phyloP scores from a whole-genome alignment of 2,113 vertebrate genomes.

The Oryzias curvinotus region DNA sequence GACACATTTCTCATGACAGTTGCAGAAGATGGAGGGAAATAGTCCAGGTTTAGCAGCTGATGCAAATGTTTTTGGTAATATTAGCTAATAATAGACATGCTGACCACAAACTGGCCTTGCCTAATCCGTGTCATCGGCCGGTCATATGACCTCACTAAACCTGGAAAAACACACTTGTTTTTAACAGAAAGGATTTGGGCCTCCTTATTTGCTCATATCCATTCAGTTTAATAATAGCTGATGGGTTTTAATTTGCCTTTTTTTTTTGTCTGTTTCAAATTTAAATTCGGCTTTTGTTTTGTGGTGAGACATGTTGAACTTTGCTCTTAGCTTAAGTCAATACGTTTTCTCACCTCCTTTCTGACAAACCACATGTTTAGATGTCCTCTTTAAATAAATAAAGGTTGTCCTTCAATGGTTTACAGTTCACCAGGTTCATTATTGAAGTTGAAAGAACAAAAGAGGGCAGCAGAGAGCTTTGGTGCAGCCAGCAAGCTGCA shows the following conservation, averaged over 20 bases:
- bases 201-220: not conserved
- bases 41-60: slow-evolving; percentile 35
- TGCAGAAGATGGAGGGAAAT: slow-evolving; percentile 18
- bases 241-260: too few relatives aligned
- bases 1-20: slow-evolving; percentile 25
- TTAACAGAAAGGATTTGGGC: too few relatives aligned
- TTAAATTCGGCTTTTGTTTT: too few relatives aligned
- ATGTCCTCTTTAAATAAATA: not conserved
- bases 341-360: too few relatives aligned
- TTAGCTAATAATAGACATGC: slow-evolving; percentile 31
- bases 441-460: slow-evolving; percentile 26
- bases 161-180: not conserved
- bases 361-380: too few relatives aligned
- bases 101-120: slow-evolving; percentile 32
- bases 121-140: not conserved
- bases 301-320: too few relatives aligned
- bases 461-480: slow-evolving; percentile 73
- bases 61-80: not conserved
- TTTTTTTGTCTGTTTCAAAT: too few relatives aligned
- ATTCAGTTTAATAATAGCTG: not conserved
- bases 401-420: not conserved
- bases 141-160: slow-evolving; percentile 23
- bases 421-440: not conserved
- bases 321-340: too few relatives aligned
- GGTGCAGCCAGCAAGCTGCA: not conserved